Evolutionary conservation across 2,888 invertebrate species (phyloP).

Genomic region (Stenodera caucasica): DNA sequence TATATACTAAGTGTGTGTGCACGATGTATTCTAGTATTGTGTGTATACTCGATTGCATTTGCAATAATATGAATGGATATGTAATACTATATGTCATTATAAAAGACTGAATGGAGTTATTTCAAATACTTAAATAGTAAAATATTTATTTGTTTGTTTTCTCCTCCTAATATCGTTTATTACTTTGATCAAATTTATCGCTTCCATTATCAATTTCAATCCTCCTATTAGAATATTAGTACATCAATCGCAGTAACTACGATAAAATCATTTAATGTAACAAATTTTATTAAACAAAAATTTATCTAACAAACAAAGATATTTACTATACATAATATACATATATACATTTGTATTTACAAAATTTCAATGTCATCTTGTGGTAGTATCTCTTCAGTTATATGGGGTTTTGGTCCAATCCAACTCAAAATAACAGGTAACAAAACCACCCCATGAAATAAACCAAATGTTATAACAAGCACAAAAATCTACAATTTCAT

Average conservation of each 20-base stretch:
- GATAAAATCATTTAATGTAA: no score
- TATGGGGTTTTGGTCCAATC: slow-evolving; percentile 66
- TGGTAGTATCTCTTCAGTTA: slow-evolving; percentile 35
- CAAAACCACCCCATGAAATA: slow-evolving; percentile 76
- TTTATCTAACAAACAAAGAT: not conserved
- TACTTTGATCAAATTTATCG: no score
- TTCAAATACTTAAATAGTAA: slow-evolving; percentile 56
- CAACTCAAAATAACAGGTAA: slow-evolving; percentile 75
- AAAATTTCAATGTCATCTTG: slow-evolving; percentile 34
- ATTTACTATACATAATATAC: not conserved
- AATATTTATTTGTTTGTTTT: slow-evolving; percentile 22
- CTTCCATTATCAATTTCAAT: no score
- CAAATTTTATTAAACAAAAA: not conserved
- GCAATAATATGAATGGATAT: slow-evolving; percentile 58
- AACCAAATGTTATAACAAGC: slow-evolving; percentile 74
- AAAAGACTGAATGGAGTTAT: slow-evolving; percentile 59
- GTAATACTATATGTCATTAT: slow-evolving; percentile 58
- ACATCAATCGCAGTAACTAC: no score
- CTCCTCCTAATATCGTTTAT: not conserved
- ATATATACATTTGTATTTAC: no score
- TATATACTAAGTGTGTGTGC: slow-evolving; percentile 55
- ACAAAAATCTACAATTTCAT: slow-evolving; percentile 68
- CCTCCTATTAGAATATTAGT: no score
- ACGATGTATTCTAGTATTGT: slow-evolving; percentile 57
- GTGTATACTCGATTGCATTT: slow-evolving; percentile 57